Base-by-base conservation (phyloP, 2,113 vertebrate species). In the Corythornis madagascariensis region DNA sequence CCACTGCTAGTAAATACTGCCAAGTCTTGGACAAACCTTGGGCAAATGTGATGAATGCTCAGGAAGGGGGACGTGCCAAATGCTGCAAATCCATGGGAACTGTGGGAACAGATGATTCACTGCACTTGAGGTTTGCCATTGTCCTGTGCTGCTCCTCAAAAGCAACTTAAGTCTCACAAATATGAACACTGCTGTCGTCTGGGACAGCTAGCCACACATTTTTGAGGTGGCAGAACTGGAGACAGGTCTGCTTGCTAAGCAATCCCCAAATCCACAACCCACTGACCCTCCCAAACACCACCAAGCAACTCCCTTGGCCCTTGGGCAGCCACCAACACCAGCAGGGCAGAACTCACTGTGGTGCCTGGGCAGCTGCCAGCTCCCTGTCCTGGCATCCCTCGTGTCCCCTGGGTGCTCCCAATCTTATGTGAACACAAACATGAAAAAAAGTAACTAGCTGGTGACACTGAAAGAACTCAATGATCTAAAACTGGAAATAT, bases 361-460 rank as follows among this genome's bases (percentile, higher is more conserved):
- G 24, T 10, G 56, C 61, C 3, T 74, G 71, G 72, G 75, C 29
- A 86, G 13, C 29, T 35, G 64, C 83, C 91, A 80, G 52, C 48
- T 71, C 7, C 3, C 64, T 24, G 2, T 67, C 55, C 55, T 24
- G 19, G 22, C 55, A 38, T 25, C 61, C 85, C 47, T 73, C 50
- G 20, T 1, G 21, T 74, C 73, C 57, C 65, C 56, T 2, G 13
- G 12, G 72, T 45, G 42, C 53, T 53, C 60, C 3, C 1, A 53
- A 59, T n/a, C 56, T 80, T 22, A 79, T 16, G 53, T 76, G 89
- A 91, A 95, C 86, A 89, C 42, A 87, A 94, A 92, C 65, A 74
- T 25, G 3, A 50, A n/a, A 67, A 83, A 55, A 42, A 14, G 29
- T 24, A 92, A 89, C 43, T 71, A 48, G 25, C 56, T 87, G 74